A percentile compares a stretch with the other conserved stretches of the same genome.
These are phyloP conservation scores for Drosophila seclusa DNA, from an alignment of 2,888 invertebrate species.

Conservation along the genomic window DNA sequence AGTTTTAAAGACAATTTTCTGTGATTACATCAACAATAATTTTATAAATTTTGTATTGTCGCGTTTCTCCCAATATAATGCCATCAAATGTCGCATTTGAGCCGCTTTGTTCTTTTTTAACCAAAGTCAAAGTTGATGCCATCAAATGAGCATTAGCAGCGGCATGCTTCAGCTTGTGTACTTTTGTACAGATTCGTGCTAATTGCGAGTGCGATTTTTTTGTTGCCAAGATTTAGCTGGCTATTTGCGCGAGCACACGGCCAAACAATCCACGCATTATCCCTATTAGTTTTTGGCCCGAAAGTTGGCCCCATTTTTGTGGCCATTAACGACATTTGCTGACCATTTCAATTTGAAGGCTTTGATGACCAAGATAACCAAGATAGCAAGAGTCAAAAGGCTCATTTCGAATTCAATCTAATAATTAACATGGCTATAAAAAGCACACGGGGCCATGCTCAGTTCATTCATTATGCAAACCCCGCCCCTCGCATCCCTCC, in stretches of 20 bases:
- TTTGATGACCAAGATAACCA: constrained; percentile 2
- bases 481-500: too few relatives aligned
- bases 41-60: neutral
- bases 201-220: constrained; percentile 51
- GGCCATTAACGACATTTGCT: constrained; percentile 47
- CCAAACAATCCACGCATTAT: constrained; percentile 50
- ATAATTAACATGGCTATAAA: constrained; percentile 78
- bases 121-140: constrained; percentile 36
- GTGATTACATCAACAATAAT: neutral
- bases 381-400: constrained; percentile 31
- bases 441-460: constrained; percentile 60
- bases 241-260: constrained; percentile 29
- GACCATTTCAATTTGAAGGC: constrained; percentile 49
- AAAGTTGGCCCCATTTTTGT: constrained; percentile 27
- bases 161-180: neutral
- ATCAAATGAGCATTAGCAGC: constrained; percentile 7
- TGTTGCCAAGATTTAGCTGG: neutral
- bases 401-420: constrained; percentile 77
- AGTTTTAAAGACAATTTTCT: neutral
- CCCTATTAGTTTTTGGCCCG: constrained; percentile 54
- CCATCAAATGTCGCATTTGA: constrained; percentile 30
- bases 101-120: constrained; percentile 7
- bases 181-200: constrained; percentile 43
- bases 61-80: constrained; percentile 3
- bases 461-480: constrained; percentile 74